phyloP scores from a whole-genome alignment of 64 coral and sea anemone species.

The Hydrozoanthus tunicans region DNA sequence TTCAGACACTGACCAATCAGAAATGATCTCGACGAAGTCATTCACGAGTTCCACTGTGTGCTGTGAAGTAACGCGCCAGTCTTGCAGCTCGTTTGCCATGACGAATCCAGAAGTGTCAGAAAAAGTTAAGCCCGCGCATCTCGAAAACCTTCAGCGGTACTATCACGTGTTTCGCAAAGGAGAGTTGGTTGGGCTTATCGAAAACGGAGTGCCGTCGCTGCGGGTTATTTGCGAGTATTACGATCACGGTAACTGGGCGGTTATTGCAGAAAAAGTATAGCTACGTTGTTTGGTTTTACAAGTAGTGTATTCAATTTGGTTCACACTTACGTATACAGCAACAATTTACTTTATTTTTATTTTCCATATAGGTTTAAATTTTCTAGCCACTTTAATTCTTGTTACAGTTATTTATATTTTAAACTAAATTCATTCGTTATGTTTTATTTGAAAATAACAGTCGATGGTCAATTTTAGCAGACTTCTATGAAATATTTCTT shows the following conservation, averaged over 20 bases:
- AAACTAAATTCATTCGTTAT: background rate
- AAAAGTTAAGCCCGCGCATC: background rate
- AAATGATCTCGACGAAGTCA: constrained; percentile 7
- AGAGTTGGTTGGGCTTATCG: constrained; percentile 67
- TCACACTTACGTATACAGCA: background rate
- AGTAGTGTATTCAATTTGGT: background rate
- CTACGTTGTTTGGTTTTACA: background rate
- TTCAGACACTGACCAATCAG: constrained; percentile 61
- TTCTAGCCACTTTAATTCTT: background rate
- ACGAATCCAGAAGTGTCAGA: background rate
- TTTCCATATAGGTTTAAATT: background rate
- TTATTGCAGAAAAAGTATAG: constrained; percentile 70
- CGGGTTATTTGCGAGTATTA: constrained; percentile 77
- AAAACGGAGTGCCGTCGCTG: constrained; percentile 60
- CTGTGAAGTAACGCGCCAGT: constrained; percentile 43
- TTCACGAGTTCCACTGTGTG: constrained; percentile 64
- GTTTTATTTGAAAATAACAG: background rate
- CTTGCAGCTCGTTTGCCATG: background rate
- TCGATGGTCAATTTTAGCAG: no score
- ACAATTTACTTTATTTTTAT: no score
- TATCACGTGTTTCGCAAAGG: constrained; percentile 88
- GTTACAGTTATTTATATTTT: constrained; percentile 3
- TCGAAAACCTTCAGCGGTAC: constrained; percentile 66
- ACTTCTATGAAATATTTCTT: no score
- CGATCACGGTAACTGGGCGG: constrained; percentile 92